A percentile compares a stretch with the other conserved stretches of the same genome.
Conservation (phyloP, 2,797 vertebrate species). For the Gallinago solitaria region DNA sequence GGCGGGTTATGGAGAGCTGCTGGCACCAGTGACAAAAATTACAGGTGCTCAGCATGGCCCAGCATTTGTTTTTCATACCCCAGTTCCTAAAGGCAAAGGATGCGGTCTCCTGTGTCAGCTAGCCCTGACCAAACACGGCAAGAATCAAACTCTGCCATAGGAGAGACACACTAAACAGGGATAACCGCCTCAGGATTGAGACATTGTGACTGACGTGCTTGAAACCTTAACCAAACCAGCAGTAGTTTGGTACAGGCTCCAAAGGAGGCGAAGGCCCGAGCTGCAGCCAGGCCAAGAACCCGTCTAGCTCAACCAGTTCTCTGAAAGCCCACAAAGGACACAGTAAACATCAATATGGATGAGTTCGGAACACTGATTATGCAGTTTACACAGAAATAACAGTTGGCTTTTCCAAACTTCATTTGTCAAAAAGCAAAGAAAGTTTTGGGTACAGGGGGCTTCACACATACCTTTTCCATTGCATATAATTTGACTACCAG, state of each 20-base stretch:
- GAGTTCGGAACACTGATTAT: not conserved
- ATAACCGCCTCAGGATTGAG: not conserved
- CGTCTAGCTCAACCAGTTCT: not conserved
- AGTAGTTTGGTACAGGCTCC: not conserved
- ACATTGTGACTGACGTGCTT: not conserved
- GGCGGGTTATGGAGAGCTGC: not conserved
- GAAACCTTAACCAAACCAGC: not conserved
- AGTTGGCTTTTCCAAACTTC: not conserved
- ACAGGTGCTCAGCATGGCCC: not conserved
- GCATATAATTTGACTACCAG: not conserved
- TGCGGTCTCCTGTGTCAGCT: fast-evolving
- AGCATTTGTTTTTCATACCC: not conserved
- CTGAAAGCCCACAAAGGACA: not conserved
- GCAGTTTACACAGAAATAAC: not conserved
- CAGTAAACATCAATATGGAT: not conserved
- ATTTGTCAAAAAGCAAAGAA: not conserved
- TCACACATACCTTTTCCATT: not conserved
- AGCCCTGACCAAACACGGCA: not conserved
- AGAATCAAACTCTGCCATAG: not conserved
- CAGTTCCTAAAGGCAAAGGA: not conserved
- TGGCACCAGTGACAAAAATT: not conserved
- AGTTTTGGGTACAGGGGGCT: not conserved
- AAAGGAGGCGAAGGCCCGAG: not conserved
- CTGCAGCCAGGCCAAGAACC: not conserved
- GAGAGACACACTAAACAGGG: fast-evolving